Base-by-base conservation (phyloP, 2,888 invertebrate genomes). In the Xanthia togata region DNA sequence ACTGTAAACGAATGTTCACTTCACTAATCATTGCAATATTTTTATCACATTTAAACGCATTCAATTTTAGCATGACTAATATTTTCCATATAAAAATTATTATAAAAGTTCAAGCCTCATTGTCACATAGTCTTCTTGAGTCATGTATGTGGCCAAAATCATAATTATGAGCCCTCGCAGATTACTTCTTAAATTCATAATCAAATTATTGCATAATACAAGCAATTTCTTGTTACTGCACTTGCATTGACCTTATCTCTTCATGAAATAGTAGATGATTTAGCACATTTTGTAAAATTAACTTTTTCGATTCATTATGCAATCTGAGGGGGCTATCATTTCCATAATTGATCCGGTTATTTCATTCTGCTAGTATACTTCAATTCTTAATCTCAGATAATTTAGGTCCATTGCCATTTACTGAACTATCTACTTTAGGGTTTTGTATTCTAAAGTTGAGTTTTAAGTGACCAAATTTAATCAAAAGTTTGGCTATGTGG, bases 11-110 rank as follows among this genome's bases (percentile, higher is more conserved):
- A 60, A 59, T 62, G n/a, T 81, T 83, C 73, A 82, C 62, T 76
- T 78, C 78, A 79, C 62, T 38, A n/a, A 75, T 72, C 88, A 86
- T 86, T 78, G 75, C 80, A 78, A 81, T 53, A 63, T 77, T 63
- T 70, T 35, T 53, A 41, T 75, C 70, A 72, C 69, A 69, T 60
- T 64, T 80, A 3, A 38, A 44, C 26, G 64, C 65, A 78, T 82
- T 73, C 1, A 63, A 81, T 78, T 76, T 65, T 57, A 72, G 87
- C 88, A 87, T 86, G 87, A 50, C 31, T 59, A 23, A 73, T 11
- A 50, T 68, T 53, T 47, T n/a, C 14, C 4, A 55, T 53, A 26
- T 63, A n/a, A 63, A 47, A 60, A 38, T 38, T 38, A 71, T 41
- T 23, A 41, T 73, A 23, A 64, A 70, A 47, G 8, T 14, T 60